Evolutionary conservation across 23 tunicate genomes (phyloP).

Genomic region (Styela plicata): DNA sequence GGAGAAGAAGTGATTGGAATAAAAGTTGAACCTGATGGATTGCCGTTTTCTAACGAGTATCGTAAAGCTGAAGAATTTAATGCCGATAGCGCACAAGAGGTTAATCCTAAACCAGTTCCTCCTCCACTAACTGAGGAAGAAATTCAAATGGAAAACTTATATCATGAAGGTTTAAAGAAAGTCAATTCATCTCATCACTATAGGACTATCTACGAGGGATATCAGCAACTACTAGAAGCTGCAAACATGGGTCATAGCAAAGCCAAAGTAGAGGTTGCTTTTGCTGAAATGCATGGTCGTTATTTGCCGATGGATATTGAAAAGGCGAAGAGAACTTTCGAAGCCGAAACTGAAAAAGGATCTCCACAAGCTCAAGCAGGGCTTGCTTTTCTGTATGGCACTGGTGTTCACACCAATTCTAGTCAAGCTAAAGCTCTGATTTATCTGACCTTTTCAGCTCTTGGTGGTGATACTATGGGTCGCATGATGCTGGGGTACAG

Average conservation of each 20-base stretch:
- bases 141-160: slow-evolving; percentile 38
- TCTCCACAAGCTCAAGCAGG: slow-evolving; percentile 87
- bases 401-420: slow-evolving; percentile 77
- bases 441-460: slow-evolving; percentile 81
- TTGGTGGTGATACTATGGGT: slow-evolving; percentile 81
- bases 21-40: background rate
- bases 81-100: background rate
- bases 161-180: slow-evolving; percentile 62
- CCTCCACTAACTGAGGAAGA: slow-evolving; percentile 42
- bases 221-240: slow-evolving; percentile 49
- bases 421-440: slow-evolving; percentile 86
- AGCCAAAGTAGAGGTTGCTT: slow-evolving; percentile 71
- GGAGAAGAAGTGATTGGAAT: background rate
- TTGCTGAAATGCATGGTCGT: slow-evolving; percentile 51
- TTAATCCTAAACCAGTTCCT: background rate
- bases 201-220: slow-evolving; percentile 38
- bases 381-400: slow-evolving; percentile 81
- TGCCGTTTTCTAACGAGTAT: background rate
- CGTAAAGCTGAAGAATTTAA: background rate
- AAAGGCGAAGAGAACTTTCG: slow-evolving; percentile 52
- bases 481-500: slow-evolving; percentile 90
- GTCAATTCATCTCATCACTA: slow-evolving; percentile 52
- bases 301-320: slow-evolving; percentile 45
- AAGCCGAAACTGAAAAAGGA: slow-evolving; percentile 59
- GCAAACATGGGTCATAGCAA: slow-evolving; percentile 56